Percentiles rank a stretch among this genome's conserved stretches.
Conservation (phyloP, 2,797 vertebrate genomes). For the Gymnodraco acuticeps region DNA sequence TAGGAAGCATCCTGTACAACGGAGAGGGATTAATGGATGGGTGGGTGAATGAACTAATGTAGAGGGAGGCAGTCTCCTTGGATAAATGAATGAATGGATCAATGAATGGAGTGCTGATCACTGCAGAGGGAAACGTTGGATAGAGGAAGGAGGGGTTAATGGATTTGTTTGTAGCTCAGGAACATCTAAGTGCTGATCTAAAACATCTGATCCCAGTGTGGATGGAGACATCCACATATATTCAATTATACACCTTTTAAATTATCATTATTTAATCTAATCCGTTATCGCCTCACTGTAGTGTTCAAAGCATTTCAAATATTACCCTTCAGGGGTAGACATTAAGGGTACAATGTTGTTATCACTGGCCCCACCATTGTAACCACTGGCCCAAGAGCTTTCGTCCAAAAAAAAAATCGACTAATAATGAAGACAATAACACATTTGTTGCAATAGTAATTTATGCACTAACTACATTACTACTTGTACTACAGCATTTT, state of each 20-base stretch:
- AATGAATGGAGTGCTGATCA: slow-evolving; percentile 73
- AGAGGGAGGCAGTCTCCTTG: slow-evolving; percentile 43
- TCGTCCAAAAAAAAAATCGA: too few relatives aligned
- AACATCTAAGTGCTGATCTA: slow-evolving; percentile 65
- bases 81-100: slow-evolving; percentile 76
- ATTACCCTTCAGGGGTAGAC: neutral
- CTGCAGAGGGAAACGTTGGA: slow-evolving; percentile 63
- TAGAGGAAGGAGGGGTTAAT: slow-evolving; percentile 52
- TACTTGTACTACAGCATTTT: too few relatives aligned
- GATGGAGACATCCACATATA: slow-evolving; percentile 26
- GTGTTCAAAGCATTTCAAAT: neutral
- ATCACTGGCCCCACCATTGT: too few relatives aligned
- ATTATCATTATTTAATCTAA: neutral
- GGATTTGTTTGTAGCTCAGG: slow-evolving; percentile 67
- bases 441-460: too few relatives aligned
- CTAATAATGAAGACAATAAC: too few relatives aligned
- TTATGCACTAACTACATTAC: too few relatives aligned
- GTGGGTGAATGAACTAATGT: slow-evolving; percentile 66
- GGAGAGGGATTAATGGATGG: slow-evolving; percentile 64
- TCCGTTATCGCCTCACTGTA: neutral
- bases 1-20: slow-evolving; percentile 50
- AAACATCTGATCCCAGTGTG: slow-evolving; percentile 61
- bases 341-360: too few relatives aligned
- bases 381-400: too few relatives aligned
- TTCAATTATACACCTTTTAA: slow-evolving; percentile 18